Evolutionary conservation across 2,888 invertebrate genomes (phyloP).

Genomic region (Sinelater perroti): DNA sequence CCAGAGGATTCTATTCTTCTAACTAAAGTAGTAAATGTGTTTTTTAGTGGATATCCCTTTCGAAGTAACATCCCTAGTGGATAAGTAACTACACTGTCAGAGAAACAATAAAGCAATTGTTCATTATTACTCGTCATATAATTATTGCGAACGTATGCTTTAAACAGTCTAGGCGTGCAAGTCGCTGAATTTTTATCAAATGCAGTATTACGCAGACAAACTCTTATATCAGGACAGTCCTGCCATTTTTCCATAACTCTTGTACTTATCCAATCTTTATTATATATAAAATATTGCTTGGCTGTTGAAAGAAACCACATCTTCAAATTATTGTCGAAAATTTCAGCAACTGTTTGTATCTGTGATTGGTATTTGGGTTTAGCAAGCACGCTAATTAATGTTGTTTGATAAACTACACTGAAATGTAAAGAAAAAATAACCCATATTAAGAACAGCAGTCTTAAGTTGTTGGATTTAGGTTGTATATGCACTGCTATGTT

Average conservation of each 20-base stretch:
- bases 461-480: constrained; percentile 43
- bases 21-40: constrained; percentile 47
- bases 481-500: constrained; percentile 40
- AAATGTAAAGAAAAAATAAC: constrained; percentile 47
- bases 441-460: constrained; percentile 44
- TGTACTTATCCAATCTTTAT: constrained; percentile 28
- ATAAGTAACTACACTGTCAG: constrained; percentile 49
- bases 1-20: constrained; percentile 49
- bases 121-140: constrained; percentile 43
- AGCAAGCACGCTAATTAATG: constrained; percentile 48
- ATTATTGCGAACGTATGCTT: constrained; percentile 46
- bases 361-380: constrained; percentile 45
- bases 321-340: constrained; percentile 43
- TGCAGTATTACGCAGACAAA: constrained; percentile 45
- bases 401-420: constrained; percentile 47
- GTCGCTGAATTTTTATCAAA: constrained; percentile 43
- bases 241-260: constrained; percentile 27
- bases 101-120: constrained; percentile 45
- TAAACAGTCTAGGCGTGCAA: constrained; percentile 48
- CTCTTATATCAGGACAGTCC: constrained; percentile 41
- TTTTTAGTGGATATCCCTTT: constrained; percentile 54
- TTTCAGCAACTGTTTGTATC: constrained; percentile 43
- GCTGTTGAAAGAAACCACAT: constrained; percentile 45
- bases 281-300: constrained; percentile 41
- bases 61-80: constrained; percentile 54